Conservation (phyloP, 37 sponge, comb jelly and placozoan genomes). For the Spongilla lacustris region DNA sequence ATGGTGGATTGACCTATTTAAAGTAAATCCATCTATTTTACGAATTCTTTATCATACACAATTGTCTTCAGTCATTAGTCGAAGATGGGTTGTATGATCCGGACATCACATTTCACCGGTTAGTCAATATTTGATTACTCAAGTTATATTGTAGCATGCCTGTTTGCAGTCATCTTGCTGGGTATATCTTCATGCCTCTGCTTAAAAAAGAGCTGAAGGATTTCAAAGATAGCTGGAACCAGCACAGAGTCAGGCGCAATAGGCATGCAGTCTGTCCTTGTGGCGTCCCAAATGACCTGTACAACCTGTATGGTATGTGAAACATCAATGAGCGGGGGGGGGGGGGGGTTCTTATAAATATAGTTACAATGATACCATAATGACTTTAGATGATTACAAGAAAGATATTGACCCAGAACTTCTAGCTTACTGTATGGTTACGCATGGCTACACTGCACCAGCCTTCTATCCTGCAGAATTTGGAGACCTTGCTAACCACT, state of each 20-base stretch:
- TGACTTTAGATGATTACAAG: constrained; percentile 18
- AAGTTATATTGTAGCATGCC: not conserved
- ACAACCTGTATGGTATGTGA: constrained; percentile 9
- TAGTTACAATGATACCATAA: too few relatives aligned
- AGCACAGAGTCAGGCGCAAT: constrained; percentile 5
- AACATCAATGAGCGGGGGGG: too few relatives aligned
- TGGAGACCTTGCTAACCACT: constrained; percentile 6
- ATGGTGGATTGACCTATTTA: constrained; percentile 34
- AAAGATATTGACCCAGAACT: constrained; percentile 2
- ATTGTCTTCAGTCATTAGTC: constrained; percentile 21
- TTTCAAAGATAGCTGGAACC: constrained; percentile 43
- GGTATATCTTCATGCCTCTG: constrained; percentile 20
- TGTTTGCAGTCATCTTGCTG: constrained; percentile 17
- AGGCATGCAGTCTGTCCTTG: constrained; percentile 28
- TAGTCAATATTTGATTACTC: not conserved
- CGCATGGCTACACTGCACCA: constrained; percentile 10
- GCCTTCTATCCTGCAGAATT: constrained; percentile 38
- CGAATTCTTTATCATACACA: too few relatives aligned
- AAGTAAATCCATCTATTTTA: not conserved
- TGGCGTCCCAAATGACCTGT: constrained; percentile 45
- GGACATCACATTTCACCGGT: constrained; percentile 1
- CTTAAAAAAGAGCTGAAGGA: constrained; percentile 20
- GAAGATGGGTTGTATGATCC: constrained; percentile 31
- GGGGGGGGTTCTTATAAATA: too few relatives aligned
- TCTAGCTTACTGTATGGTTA: constrained; percentile 22